These are phyloP conservation scores for Acleris literana DNA, from an alignment of 2,888 invertebrate genomes.

Conservation along the genomic window DNA sequence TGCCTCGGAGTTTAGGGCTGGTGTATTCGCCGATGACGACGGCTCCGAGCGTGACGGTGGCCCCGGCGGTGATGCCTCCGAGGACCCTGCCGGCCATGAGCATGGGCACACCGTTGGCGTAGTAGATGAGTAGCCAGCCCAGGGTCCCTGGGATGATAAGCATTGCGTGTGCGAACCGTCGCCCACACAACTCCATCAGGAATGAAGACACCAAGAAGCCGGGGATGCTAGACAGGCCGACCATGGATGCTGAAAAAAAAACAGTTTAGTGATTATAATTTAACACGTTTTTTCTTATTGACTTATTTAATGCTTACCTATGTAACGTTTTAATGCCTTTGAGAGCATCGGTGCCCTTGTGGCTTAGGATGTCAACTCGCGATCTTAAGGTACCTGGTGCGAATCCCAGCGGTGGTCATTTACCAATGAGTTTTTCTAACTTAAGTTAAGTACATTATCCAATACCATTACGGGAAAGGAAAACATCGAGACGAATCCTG, in stretches of 20 bases:
- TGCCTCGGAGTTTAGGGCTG: constrained; percentile 45
- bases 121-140: constrained; percentile 46
- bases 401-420: too few relatives aligned
- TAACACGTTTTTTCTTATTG: too few relatives aligned
- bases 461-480: too few relatives aligned
- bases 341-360: too few relatives aligned
- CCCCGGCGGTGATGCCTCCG: constrained; percentile 43
- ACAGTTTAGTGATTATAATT: too few relatives aligned
- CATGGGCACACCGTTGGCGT: constrained; percentile 41
- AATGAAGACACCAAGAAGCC: constrained; percentile 52
- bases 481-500: too few relatives aligned
- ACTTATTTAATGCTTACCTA: too few relatives aligned
- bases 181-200: constrained; percentile 52
- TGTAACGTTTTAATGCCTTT: too few relatives aligned
- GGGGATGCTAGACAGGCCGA: constrained; percentile 49
- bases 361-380: too few relatives aligned
- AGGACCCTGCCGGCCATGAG: constrained; percentile 48
- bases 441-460: too few relatives aligned
- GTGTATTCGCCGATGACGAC: constrained; percentile 48
- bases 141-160: constrained; percentile 41
- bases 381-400: too few relatives aligned
- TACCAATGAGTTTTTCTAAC: too few relatives aligned
- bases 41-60: constrained; percentile 43
- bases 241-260: constrained; percentile 49
- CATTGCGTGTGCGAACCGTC: constrained; percentile 45